Conservation (phyloP, 2,888 invertebrate genomes). For the Drosophila eohydei region DNA sequence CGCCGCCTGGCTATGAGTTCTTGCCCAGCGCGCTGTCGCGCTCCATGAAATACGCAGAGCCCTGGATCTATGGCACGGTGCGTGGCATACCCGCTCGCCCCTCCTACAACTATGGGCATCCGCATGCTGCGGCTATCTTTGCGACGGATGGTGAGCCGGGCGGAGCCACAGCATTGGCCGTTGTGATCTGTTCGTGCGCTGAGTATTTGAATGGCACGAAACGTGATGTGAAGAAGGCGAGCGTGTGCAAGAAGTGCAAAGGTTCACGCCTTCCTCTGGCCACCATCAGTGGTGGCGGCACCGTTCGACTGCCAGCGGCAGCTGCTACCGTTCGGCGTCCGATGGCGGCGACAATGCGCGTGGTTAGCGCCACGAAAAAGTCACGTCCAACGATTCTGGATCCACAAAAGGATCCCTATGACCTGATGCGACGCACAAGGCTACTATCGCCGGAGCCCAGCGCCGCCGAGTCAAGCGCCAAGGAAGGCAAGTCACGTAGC, state of each 20-base stretch:
- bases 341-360: constrained; percentile 87
- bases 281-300: constrained; percentile 89
- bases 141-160: constrained; percentile 44
- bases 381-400: constrained; percentile 89
- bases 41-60: constrained; percentile 94
- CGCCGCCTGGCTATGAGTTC: constrained; percentile 76
- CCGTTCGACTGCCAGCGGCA: constrained; percentile 85
- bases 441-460: constrained; percentile 87
- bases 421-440: constrained; percentile 92
- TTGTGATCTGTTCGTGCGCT: constrained; percentile 92
- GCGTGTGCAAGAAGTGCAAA: constrained; percentile 93
- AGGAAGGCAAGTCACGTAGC: constrained; percentile 76
- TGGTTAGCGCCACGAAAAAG: constrained; percentile 86
- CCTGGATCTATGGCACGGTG: constrained; percentile 93
- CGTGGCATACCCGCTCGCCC: constrained; percentile 86
- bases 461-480: constrained; percentile 27
- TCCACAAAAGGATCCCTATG: constrained; percentile 91
- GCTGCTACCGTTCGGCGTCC: constrained; percentile 67
- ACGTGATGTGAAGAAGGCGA: constrained; percentile 90
- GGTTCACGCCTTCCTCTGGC: constrained; percentile 91
- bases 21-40: constrained; percentile 89
- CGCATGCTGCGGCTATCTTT: constrained; percentile 77
- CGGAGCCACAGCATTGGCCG: constrained; percentile 86
- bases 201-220: constrained; percentile 92
- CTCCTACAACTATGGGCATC: constrained; percentile 64